phyloP scores from a whole-genome alignment of 1,140 invertebrate species.

The Andricus grossulariae region DNA sequence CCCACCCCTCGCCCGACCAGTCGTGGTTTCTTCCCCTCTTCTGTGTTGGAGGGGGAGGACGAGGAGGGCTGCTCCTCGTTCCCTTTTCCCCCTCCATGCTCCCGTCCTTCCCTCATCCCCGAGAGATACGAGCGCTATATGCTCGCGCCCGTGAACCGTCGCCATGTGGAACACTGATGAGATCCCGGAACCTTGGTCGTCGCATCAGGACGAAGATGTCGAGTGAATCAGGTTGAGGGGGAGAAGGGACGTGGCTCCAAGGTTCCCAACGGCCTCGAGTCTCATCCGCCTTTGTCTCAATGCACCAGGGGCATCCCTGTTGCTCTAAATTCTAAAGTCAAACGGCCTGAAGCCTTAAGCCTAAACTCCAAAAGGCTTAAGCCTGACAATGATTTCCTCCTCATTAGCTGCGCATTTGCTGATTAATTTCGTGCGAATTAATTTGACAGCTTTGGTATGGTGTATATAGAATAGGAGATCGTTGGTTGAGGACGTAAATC shows the following conservation, averaged over 20 bases:
- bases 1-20: conserved; percentile 42
- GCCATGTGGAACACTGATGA: conserved; percentile 25
- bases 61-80: conserved; percentile 38
- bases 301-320: background rate
- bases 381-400: no score
- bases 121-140: conserved; percentile 34
- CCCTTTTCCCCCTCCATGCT: conserved; percentile 4
- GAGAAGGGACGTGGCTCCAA: conserved; percentile 4
- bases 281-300: conserved; percentile 8
- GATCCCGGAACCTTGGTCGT: conserved; percentile 29
- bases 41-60: background rate
- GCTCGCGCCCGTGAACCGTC: conserved; percentile 39
- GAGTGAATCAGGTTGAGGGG: background rate
- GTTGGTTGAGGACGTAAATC: no score
- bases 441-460: no score
- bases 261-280: background rate
- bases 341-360: no score
- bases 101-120: conserved; percentile 34
- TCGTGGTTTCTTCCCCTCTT: conserved; percentile 34
- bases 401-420: no score
- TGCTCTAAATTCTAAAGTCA: no score
- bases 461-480: no score
- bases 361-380: no score
- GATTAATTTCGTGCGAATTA: no score
- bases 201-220: conserved; percentile 23